phyloP scores from a whole-genome alignment of 2,797 vertebrate genomes.

The Halcyon leucocephala region DNA sequence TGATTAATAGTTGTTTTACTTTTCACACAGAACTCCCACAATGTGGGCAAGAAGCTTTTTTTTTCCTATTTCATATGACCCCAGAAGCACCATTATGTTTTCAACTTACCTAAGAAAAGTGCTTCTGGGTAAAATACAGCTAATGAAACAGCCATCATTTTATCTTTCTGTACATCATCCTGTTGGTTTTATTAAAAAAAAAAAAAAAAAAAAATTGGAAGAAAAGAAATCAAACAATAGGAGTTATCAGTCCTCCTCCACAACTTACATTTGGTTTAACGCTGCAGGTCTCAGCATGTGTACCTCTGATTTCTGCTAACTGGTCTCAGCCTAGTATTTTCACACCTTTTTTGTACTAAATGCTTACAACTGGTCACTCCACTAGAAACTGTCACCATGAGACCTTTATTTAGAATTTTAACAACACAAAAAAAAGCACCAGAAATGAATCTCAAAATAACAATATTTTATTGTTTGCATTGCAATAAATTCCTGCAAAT shows the following conservation, averaged over 20 bases:
- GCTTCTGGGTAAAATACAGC: not conserved
- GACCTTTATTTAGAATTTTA: constrained; percentile 87
- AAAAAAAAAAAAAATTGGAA: not conserved
- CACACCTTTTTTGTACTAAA: constrained; percentile 88
- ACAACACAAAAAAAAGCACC: constrained; percentile 77
- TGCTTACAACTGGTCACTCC: constrained; percentile 83
- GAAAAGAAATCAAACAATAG: constrained; percentile 45
- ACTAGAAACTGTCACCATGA: constrained; percentile 79
- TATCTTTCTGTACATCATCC: constrained; percentile 63
- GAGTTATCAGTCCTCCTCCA: constrained; percentile 82
- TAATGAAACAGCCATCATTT: constrained; percentile 54
- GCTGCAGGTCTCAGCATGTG: constrained; percentile 86
- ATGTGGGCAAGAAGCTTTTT: not conserved
- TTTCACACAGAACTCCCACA: not conserved
- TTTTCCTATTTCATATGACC: not conserved
- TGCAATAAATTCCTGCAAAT: constrained; percentile 68
- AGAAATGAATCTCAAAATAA: constrained; percentile 68
- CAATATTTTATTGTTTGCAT: constrained; percentile 61
- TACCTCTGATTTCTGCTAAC: constrained; percentile 89
- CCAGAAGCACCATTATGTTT: not conserved
- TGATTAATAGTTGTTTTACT: not conserved
- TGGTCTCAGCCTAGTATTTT: constrained; percentile 85
- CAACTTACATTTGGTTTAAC: constrained; percentile 78
- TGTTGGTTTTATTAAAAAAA: not conserved
- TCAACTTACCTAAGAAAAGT: constrained; percentile 34